Percentiles rank a stretch among this genome's conserved stretches.
Evolutionary conservation across 2,888 invertebrate species (phyloP).

Genomic region (Nebria salina): DNA sequence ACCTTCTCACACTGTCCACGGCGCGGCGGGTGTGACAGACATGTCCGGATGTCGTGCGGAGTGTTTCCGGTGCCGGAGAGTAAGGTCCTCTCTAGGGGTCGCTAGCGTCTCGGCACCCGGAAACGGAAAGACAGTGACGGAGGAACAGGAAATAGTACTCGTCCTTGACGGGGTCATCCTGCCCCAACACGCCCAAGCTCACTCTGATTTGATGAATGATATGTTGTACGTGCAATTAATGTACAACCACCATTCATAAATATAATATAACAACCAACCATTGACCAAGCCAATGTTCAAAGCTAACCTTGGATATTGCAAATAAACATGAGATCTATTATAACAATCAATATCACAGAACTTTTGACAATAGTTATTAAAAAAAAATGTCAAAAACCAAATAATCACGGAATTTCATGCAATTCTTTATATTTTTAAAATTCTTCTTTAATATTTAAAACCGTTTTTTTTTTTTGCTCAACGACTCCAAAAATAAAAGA

Average conservation of each 20-base stretch:
- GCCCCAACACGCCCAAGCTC: background rate
- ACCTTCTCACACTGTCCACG: background rate
- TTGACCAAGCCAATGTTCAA: too few relatives aligned
- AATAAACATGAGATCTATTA: too few relatives aligned
- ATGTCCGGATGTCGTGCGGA: constrained; percentile 29
- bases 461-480: too few relatives aligned
- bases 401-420: too few relatives aligned
- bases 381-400: too few relatives aligned
- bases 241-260: background rate
- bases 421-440: too few relatives aligned
- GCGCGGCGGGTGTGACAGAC: constrained; percentile 29
- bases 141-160: constrained; percentile 41
- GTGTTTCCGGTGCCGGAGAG: constrained; percentile 30
- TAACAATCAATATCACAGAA: too few relatives aligned
- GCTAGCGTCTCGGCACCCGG: constrained; percentile 21
- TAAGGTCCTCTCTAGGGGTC: constrained; percentile 28
- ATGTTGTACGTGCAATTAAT: background rate
- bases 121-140: constrained; percentile 45
- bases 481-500: too few relatives aligned
- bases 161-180: constrained; percentile 27
- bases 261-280: background rate
- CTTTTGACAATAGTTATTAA: too few relatives aligned
- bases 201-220: background rate
- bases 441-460: too few relatives aligned
- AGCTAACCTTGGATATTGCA: too few relatives aligned